These are phyloP conservation scores for Hirtodrosophila duncani DNA, from an alignment of 2,888 invertebrate genomes.

Conservation along the genomic window DNA sequence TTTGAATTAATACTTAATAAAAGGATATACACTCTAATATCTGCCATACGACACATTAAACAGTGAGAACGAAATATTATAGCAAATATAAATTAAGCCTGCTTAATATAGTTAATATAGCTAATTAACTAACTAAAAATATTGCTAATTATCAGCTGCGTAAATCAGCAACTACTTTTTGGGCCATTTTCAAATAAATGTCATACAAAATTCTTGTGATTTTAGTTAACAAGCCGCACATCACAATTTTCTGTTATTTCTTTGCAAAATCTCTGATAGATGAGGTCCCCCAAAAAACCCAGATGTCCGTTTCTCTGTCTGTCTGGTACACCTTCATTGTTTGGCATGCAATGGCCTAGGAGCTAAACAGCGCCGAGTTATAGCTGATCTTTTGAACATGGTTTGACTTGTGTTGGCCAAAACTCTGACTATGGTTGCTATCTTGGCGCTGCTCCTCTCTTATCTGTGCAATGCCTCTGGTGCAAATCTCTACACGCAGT, in stretches of 20 bases:
- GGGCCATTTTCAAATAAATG: no score
- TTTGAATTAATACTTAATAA: no score
- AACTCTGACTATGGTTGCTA: background rate
- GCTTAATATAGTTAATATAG: no score
- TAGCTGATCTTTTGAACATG: slow-evolving; percentile 25
- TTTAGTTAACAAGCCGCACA: no score
- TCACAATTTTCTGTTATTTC: slow-evolving; percentile 18
- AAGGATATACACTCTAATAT: no score
- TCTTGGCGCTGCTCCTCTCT: slow-evolving; percentile 23
- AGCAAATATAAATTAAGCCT: no score
- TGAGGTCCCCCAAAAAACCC: slow-evolving; percentile 19
- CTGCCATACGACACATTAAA: no score
- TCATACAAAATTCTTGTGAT: no score
- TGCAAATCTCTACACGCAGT: slow-evolving; percentile 67
- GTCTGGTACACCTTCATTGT: slow-evolving; percentile 32
- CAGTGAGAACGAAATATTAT: no score
- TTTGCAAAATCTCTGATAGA: slow-evolving; percentile 11
- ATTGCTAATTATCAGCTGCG: no score
- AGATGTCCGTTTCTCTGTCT: slow-evolving; percentile 4
- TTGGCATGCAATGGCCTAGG: slow-evolving; percentile 36
- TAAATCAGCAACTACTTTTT: no score
- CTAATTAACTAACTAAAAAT: no score
- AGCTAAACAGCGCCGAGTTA: slow-evolving; percentile 13
- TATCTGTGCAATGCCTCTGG: slow-evolving; percentile 66
- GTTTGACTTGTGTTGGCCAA: slow-evolving; percentile 16